Base-by-base conservation (phyloP, 2,113 vertebrate genomes). In the Synchiropus splendidus region DNA sequence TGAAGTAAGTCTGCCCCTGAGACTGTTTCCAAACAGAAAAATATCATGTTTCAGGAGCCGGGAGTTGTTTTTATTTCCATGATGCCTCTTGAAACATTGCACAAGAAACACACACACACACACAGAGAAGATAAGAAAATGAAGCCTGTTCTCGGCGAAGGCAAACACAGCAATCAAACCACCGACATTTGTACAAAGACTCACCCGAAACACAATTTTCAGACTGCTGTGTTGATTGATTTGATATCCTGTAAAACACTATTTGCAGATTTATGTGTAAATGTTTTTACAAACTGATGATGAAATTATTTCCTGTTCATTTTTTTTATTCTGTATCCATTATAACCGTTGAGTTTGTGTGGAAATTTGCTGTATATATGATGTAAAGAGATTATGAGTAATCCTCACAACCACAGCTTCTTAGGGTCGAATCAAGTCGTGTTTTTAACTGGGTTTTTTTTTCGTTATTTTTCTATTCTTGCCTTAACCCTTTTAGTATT, bases 401-500 rank as follows among this genome's bases (percentile, higher is more conserved):
- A 57, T 63, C 63, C 36, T 70, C 65, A 74, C 64, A 40, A 62
- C 41, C 61, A 67, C 54, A 62, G 63, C 58, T 78, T 73, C 64
- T 70, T 73, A 66, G 65, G 46, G 67, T 59, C 33, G 39, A 62
- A 62, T 42, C 48, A 36, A 58, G 63, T 54, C 37, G 73, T 80
- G 53, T 71, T 64, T 80, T n/a, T n/a, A n/a, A n/a, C n/a, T n/a
- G n/a, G 74, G 56, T 75, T 80, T 79, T 49, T 69, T 56, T 71
- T 58, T 60, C 67, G 42, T 80, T 78, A 66, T 74, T 74, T 77
- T 75, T 74, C 54, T 77, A 77, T 78, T 72, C 54, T 72, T 71
- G 80, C 74, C 76, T 80, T 82, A 80, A 80, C 70, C 80, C 67
- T 74, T 72, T 76, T 51, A 74, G 67, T 62, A 71, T 70, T 43